Percentiles rank a stretch among this genome's conserved stretches.
Evolutionary conservation across 2,888 invertebrate genomes (phyloP).

Genomic region (Alloscopus bannaensis): DNA sequence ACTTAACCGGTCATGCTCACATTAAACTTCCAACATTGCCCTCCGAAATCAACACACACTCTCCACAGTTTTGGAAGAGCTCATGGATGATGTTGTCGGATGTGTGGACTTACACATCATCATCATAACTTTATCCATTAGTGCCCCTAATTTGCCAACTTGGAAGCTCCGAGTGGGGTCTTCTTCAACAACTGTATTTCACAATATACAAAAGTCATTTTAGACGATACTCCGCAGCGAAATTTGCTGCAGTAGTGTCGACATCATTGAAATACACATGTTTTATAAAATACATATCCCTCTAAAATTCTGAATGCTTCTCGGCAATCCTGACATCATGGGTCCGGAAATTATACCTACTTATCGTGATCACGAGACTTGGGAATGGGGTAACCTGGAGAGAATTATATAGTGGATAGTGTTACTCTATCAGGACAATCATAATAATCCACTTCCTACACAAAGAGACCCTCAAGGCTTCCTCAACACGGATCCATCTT

Average conservation of each 20-base stretch:
- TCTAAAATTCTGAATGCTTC: background rate
- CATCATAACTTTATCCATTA: slow-evolving; percentile 65
- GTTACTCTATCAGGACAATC: slow-evolving; percentile 49
- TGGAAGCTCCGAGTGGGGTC: slow-evolving; percentile 62
- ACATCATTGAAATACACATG: background rate
- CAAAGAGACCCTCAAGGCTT: slow-evolving; percentile 31
- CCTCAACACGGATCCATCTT: slow-evolving; percentile 23
- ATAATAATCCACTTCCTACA: slow-evolving; percentile 49
- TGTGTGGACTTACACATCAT: slow-evolving; percentile 9
- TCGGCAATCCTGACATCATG: slow-evolving; percentile 14
- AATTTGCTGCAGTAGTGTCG: no score
- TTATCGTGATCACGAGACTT: slow-evolving; percentile 62
- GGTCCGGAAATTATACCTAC: slow-evolving; percentile 65
- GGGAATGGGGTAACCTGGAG: slow-evolving; percentile 51
- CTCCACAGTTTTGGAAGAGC: slow-evolving; percentile 37
- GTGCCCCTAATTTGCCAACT: slow-evolving; percentile 66
- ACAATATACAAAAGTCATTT: no score
- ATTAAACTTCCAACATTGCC: slow-evolving; percentile 57
- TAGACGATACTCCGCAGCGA: no score
- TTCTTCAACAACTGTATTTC: no score
- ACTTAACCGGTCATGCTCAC: slow-evolving; percentile 65
- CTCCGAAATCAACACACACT: no score
- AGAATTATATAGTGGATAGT: slow-evolving; percentile 31
- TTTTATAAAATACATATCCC: background rate
- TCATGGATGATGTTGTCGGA: background rate